Evolutionary conservation across 2,888 invertebrate genomes (phyloP).

Genomic region (Aspidapion aeneum): DNA sequence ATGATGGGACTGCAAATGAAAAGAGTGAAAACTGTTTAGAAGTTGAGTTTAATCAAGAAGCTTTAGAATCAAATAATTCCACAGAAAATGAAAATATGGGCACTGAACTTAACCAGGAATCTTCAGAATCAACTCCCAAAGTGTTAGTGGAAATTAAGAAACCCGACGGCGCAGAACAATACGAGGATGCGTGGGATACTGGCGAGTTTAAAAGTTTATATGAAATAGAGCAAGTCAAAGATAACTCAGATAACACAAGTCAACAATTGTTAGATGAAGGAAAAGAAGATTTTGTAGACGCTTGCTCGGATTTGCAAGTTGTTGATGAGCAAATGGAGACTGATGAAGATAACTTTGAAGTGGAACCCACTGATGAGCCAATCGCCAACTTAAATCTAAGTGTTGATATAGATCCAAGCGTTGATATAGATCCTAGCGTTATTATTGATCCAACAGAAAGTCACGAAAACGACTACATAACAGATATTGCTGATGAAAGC

Average conservation of each 20-base stretch:
- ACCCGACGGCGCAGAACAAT: slow-evolving; percentile 8
- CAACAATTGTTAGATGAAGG: neutral
- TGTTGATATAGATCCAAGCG: too few species aligned
- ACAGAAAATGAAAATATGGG: too few species aligned
- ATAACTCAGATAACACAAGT: slow-evolving; percentile 1
- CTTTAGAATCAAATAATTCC: neutral
- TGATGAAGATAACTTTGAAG: too few species aligned
- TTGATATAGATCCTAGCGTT: too few species aligned
- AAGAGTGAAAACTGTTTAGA: too few species aligned
- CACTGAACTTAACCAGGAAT: neutral
- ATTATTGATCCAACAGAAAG: neutral
- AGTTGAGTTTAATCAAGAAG: neutral
- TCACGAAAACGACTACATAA: neutral
- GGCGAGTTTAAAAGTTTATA: slow-evolving; percentile 23
- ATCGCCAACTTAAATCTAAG: too few species aligned
- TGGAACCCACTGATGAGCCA: too few species aligned
- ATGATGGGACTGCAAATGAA: too few species aligned
- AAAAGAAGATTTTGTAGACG: neutral
- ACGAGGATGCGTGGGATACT: slow-evolving; percentile 11
- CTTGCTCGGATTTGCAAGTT: slow-evolving; percentile 6
- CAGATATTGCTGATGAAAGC: slow-evolving; percentile 1
- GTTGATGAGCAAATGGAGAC: neutral
- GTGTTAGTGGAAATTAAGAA: slow-evolving; percentile 6
- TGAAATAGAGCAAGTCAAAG: slow-evolving; percentile 12
- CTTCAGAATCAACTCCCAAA: neutral